Conservation (phyloP, 1,140 invertebrate species). For the Drosophila bifasciata region DNA sequence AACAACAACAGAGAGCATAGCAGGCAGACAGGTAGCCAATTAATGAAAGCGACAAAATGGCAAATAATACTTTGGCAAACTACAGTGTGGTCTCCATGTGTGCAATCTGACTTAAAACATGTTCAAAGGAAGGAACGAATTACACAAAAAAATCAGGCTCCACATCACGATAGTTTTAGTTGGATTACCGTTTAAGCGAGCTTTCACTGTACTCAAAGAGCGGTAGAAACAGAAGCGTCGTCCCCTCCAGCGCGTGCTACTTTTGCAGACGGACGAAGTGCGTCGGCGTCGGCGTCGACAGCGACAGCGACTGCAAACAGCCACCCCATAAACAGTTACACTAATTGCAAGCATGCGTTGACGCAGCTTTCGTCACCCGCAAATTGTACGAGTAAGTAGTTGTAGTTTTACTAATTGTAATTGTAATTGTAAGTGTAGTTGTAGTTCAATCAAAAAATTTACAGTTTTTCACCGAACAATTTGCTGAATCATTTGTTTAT, state of each 20-base stretch:
- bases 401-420: conserved; percentile 23
- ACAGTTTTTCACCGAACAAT: conserved; percentile 59
- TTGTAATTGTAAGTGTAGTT: conserved; percentile 20
- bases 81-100: no score
- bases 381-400: conserved; percentile 3
- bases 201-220: conserved; percentile 17
- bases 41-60: conserved; percentile 78
- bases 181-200: no score
- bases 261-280: conserved; percentile 31
- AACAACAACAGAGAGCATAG: conserved; percentile 5
- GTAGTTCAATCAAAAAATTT: conserved; percentile 60
- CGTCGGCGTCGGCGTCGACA: conserved; percentile 21
- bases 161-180: no score
- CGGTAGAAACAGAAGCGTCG: background rate
- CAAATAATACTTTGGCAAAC: conserved; percentile 58
- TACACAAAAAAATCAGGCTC: no score
- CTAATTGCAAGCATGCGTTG: conserved; percentile 78
- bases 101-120: background rate
- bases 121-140: conserved; percentile 13
- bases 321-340: conserved; percentile 60
- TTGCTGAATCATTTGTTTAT: conserved; percentile 81
- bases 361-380: conserved; percentile 47
- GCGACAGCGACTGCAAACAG: conserved; percentile 5
- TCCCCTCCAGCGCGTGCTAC: conserved; percentile 59
- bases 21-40: conserved; percentile 54